Evolutionary conservation across 2,888 invertebrate genomes (phyloP).

Genomic region (Panopea generosa): DNA sequence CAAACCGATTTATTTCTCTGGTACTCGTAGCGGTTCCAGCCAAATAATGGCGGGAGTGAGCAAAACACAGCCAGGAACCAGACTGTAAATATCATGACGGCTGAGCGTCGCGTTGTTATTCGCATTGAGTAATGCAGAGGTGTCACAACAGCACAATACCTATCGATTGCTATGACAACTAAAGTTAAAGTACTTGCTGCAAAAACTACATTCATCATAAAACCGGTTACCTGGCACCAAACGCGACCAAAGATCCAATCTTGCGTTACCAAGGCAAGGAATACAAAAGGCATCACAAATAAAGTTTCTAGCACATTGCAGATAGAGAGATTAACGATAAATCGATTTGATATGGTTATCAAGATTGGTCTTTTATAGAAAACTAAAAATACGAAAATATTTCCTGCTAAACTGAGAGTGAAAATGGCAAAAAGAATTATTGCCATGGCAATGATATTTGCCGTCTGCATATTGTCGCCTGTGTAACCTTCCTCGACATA

Average conservation of each 20-base stretch:
- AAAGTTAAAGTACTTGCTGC: slow-evolving; percentile 89
- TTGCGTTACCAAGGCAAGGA: slow-evolving; percentile 82
- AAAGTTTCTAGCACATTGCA: slow-evolving; percentile 86
- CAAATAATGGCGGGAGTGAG: slow-evolving; percentile 84
- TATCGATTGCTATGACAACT: slow-evolving; percentile 89
- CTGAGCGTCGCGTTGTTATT: slow-evolving; percentile 85
- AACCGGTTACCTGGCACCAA: slow-evolving; percentile 88
- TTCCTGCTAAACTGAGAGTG: slow-evolving; percentile 89
- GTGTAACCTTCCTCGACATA: not conserved
- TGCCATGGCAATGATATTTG: slow-evolving; percentile 67
- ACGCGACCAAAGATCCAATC: slow-evolving; percentile 78
- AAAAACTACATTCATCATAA: slow-evolving; percentile 87
- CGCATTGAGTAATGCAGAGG: slow-evolving; percentile 88
- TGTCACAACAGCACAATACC: slow-evolving; percentile 89
- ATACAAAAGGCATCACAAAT: slow-evolving; percentile 85
- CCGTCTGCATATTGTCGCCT: slow-evolving; percentile 25
- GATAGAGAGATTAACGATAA: slow-evolving; percentile 87
- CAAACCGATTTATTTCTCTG: slow-evolving; percentile 79
- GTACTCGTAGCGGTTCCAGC: slow-evolving; percentile 78
- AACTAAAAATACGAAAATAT: slow-evolving; percentile 90
- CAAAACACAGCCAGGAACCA: slow-evolving; percentile 85
- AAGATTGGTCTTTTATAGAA: slow-evolving; percentile 91
- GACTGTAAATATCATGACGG: slow-evolving; percentile 84
- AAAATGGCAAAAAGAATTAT: slow-evolving; percentile 71
- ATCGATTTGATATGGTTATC: slow-evolving; percentile 91